Percentiles rank a stretch among this genome's conserved stretches.
phyloP scores from a whole-genome alignment of 2,113 vertebrate species.

The Setophaga kirtlandii region DNA sequence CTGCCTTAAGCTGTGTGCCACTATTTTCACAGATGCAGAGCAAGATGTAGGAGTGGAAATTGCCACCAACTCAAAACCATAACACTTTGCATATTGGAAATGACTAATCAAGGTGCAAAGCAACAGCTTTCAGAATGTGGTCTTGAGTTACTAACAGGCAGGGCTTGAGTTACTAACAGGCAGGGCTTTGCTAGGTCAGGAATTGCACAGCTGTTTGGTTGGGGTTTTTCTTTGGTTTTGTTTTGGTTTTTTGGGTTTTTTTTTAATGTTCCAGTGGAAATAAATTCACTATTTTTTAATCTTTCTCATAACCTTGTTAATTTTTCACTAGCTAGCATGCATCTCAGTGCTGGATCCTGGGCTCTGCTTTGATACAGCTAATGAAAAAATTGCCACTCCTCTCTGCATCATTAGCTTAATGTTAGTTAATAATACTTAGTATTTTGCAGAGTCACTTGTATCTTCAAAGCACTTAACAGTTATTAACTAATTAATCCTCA shows the following conservation, averaged over 20 bases:
- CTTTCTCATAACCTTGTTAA: neutral
- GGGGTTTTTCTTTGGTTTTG: neutral
- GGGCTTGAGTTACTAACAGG: neutral
- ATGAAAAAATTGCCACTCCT: conserved; percentile 1
- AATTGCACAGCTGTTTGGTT: neutral
- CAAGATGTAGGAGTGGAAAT: neutral
- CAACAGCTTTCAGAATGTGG: neutral
- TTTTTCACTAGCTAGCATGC: conserved; percentile 19
- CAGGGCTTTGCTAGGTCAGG: neutral
- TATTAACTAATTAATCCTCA: conserved; percentile 66
- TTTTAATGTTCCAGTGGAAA: neutral
- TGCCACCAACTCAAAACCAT: neutral
- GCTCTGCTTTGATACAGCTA: conserved; percentile 11
- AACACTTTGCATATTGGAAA: neutral
- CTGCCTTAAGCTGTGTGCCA: neutral
- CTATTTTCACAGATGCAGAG: neutral
- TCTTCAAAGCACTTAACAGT: conserved; percentile 42
- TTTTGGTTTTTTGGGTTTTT: neutral
- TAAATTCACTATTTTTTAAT: neutral
- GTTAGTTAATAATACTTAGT: conserved; percentile 42
- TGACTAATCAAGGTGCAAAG: neutral
- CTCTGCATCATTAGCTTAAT: conserved; percentile 34
- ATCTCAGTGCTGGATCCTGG: neutral
- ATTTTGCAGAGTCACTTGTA: conserved; percentile 22
- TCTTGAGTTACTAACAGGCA: neutral